Evolutionary conservation across 1,140 invertebrate species (phyloP), one percentile per base, ranked within the genome.

Genomic region (Lordiphosa collinella): DNA sequence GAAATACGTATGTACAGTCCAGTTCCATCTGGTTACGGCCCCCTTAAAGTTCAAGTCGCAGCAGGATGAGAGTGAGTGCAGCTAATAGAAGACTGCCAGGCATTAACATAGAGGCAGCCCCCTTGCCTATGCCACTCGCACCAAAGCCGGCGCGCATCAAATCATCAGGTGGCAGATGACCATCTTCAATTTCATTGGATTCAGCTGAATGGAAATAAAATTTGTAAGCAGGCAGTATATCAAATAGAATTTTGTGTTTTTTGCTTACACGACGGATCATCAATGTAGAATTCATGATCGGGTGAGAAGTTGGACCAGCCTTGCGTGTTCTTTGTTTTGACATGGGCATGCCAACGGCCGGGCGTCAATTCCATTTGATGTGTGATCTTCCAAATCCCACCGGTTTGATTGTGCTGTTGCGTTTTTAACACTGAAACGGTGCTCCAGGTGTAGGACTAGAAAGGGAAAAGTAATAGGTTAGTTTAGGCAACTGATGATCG

Each of bases 301-400:
- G 62, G 55, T 16, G 88, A 86, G 43, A 88, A 89, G 41, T 70
- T 57, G n/a, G 88, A 89, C 88, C 88, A 89, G 5, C 87, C 88
- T 8, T 71, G 40, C n/a, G 71, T 87, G 44, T 89, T 89, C 68
- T 69, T 86, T 47, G 84, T 68, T 66, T 72, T 82, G 10, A 89
- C 84, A 10, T 63, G 78, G 2, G 68, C 86, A 50, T 89, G 72
- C 87, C 87, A 89, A 38, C 60, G 32, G n/a, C 88, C 88, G 0
- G 67, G 65, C 7, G 66, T 49, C 48, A 89, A 46, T 40, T 89
- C 85, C 59, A 89, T 80, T 47, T 89, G 66, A 41, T 89, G 88
- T 16, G 72, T 86, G 10, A 89, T 70, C 70, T 88, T 88, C 87
- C 87, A 88, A 49, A 87, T 76, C 61, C 63, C 70, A 3, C 55